A percentile compares a stretch with the other conserved stretches of the same genome.
These are phyloP conservation scores for Sternarchorhynchus goeldii DNA, from an alignment of 2,797 vertebrate species.

Conservation along the genomic window DNA sequence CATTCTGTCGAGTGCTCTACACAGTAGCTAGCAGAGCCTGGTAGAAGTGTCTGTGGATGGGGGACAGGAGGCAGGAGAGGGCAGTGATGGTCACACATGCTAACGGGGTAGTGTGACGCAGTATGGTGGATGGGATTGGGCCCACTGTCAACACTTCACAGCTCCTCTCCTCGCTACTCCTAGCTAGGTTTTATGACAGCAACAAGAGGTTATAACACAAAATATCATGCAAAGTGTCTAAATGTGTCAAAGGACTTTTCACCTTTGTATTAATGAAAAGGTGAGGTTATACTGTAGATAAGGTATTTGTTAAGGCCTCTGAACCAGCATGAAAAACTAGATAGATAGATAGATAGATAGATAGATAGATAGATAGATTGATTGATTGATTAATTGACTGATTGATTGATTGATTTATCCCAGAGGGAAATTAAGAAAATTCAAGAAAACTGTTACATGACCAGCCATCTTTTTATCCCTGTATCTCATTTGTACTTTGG, in stretches of 20 bases:
- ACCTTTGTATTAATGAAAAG: not conserved
- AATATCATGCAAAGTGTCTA: not conserved
- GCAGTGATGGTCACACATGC: conserved; percentile 49
- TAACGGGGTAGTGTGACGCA: conserved; percentile 39
- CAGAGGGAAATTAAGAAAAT: too few relatives aligned
- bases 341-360: too few relatives aligned
- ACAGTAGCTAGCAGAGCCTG: not conserved
- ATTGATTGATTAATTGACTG: too few relatives aligned
- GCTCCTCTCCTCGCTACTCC: conserved; percentile 22
- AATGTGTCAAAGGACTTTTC: not conserved
- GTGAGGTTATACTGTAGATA: not conserved
- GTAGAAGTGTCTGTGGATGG: conserved; percentile 2
- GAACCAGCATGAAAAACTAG: not conserved
- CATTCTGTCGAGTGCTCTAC: not conserved
- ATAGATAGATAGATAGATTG: too few relatives aligned
- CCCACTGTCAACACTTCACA: conserved; percentile 49
- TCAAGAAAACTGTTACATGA: not conserved
- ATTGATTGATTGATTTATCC: too few relatives aligned
- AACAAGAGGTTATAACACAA: not conserved
- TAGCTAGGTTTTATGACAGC: conserved; percentile 10
- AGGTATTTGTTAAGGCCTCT: conserved; percentile 15
- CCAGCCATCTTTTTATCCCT: conserved; percentile 3
- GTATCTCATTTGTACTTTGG: conserved; percentile 7
- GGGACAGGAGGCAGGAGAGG: conserved; percentile 34
- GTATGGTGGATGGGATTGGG: conserved; percentile 45